Conservation (phyloP, 1,140 invertebrate species). For the Scaptomyza hsui region DNA sequence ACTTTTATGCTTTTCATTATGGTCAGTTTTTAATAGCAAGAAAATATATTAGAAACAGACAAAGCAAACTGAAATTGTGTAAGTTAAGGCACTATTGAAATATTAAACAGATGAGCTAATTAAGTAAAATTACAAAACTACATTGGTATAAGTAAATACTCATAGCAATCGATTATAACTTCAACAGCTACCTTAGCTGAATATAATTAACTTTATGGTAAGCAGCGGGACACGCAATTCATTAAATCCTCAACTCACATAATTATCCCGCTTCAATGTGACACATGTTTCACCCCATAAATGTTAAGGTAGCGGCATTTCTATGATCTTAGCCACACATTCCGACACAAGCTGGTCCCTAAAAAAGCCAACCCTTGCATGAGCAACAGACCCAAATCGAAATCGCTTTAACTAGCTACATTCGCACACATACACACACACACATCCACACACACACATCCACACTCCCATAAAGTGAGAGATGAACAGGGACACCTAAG, state of each 20-base stretch:
- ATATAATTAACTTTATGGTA: slow-evolving; percentile 32
- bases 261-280: slow-evolving; percentile 35
- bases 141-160: background rate
- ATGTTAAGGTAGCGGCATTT: slow-evolving; percentile 9
- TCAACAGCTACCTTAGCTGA: background rate
- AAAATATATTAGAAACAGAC: background rate
- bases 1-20: slow-evolving; percentile 13
- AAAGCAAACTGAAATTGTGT: slow-evolving; percentile 1
- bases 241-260: slow-evolving; percentile 37
- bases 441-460: slow-evolving; percentile 6
- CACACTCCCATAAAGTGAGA: background rate
- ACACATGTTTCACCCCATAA: slow-evolving; percentile 8
- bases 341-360: slow-evolving; percentile 10
- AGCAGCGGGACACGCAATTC: slow-evolving; percentile 29
- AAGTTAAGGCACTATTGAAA: background rate
- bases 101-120: background rate
- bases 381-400: slow-evolving; percentile 34
- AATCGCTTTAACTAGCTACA: slow-evolving; percentile 57
- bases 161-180: slow-evolving; percentile 1
- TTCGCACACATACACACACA: slow-evolving; percentile 7
- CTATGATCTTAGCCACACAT: slow-evolving; percentile 21
- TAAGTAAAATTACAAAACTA: background rate
- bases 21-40: background rate
- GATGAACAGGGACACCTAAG: slow-evolving; percentile 51
- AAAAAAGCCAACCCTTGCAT: slow-evolving; percentile 17